Conservation (phyloP, 2,113 vertebrate genomes). For the Eonycteris spelaea region DNA sequence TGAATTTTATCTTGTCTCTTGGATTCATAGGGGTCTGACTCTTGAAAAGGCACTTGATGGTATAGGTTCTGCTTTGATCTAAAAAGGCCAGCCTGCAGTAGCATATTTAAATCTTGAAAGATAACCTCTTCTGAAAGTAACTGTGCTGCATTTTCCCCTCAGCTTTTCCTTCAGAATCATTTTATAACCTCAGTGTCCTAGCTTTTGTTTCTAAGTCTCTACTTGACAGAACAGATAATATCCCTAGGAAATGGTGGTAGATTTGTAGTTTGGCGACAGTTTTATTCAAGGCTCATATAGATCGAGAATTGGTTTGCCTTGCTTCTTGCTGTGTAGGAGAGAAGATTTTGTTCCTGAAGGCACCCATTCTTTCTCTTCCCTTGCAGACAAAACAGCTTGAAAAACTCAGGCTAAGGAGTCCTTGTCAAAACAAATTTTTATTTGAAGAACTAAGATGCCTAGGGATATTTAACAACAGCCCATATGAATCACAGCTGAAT, state of each 20-base stretch:
- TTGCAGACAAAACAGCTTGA: not conserved
- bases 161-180: not conserved
- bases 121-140: not conserved
- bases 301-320: conserved; percentile 31
- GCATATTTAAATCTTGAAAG: not conserved
- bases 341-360: conserved; percentile 1
- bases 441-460: not conserved
- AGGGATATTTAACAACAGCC: not conserved
- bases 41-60: not conserved
- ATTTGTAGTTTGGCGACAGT: not conserved
- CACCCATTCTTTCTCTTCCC: not conserved
- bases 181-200: not conserved
- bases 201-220: conserved; percentile 7
- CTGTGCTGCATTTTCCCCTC: not conserved
- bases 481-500: not conserved
- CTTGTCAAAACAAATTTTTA: conserved; percentile 29
- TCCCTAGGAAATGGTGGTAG: conserved; percentile 17
- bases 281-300: conserved; percentile 13
- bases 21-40: not conserved
- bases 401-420: conserved; percentile 13
- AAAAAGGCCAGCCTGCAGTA: not conserved
- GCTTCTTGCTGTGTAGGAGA: not conserved
- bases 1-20: not conserved
- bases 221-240: not conserved
- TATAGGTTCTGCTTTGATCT: not conserved